Evolutionary conservation across 1,140 invertebrate genomes (phyloP), one percentile per base, ranked within the genome.

Genomic region (Papilio dardanus): DNA sequence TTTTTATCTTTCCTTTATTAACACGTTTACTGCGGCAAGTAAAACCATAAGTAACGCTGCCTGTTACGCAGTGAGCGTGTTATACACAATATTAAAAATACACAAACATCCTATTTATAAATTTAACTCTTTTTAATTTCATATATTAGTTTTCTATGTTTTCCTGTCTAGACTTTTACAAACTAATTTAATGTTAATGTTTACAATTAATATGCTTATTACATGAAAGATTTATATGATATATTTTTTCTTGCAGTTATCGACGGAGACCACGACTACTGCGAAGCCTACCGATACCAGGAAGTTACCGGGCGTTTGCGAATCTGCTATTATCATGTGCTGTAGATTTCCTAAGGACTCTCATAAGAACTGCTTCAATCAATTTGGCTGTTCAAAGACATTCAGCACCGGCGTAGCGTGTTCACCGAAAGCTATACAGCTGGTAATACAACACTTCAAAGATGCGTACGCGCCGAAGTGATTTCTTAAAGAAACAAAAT

Each of bases 321-420:
- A 85, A 30, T 78, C 79, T 40, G 81, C 80, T 2, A 77, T 83
- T 65, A 19, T 85, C 16, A 30, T 42, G 8, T 85, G 83, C 76
- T 85, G 83, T 50, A 74, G 71, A 6, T 30, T 31, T 4, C 3
- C 24, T 0, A 19, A 10, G 10, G 24, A 30, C 21, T 7, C 4
- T 3, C 21, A 62, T 1, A 30, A 14, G 6, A 10, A 62, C 28
- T 62, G 54, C 54, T 62, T 62, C 54, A 8, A 62, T 21, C 8
- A 6, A 16, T 28, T 14, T 4, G 24, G 54, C 21, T 62, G 54
- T 62, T 28, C 16, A 10, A 28, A 62, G 30, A 62, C 54, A 12
- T 62, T 21, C 14, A 30, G 14, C 24, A 62, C 54, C 28, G 24
- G 24, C 12, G 3, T 62, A 14, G 54, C 54, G 28, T 62, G 54